A percentile compares a stretch with the other conserved stretches of the same genome.
Conservation (phyloP, 2,797 vertebrate species). For the Coreius guichenoti region DNA sequence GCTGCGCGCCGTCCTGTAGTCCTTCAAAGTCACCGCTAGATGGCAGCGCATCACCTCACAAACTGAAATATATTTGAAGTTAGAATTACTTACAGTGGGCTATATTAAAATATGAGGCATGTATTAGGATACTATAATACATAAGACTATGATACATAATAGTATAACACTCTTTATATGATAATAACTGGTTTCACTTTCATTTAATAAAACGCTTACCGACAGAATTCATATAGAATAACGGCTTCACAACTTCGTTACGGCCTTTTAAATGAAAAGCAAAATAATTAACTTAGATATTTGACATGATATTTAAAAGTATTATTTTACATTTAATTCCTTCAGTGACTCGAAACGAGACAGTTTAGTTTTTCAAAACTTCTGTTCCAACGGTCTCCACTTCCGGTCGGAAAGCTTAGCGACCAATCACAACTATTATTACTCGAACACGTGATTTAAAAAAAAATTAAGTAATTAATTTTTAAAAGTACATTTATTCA, state of each 20-base stretch:
- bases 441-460: neutral
- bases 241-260: neutral
- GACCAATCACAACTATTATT: neutral
- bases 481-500: neutral
- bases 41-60: slow-evolving; percentile 29
- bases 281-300: neutral
- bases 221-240: neutral
- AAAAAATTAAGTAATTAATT: too few species aligned
- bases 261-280: neutral
- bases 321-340: neutral
- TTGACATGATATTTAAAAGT: neutral
- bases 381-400: neutral
- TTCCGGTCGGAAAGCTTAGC: neutral
- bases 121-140: neutral
- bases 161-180: neutral
- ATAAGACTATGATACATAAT: neutral
- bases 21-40: slow-evolving; percentile 39
- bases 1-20: neutral
- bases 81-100: neutral
- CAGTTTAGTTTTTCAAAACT: neutral
- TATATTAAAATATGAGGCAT: neutral
- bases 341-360: neutral
- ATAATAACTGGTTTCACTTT: neutral
- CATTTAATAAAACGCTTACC: neutral
- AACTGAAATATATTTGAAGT: neutral